phyloP scores from a whole-genome alignment of 2,113 vertebrate genomes.

The Amphiprion ocellaris region DNA sequence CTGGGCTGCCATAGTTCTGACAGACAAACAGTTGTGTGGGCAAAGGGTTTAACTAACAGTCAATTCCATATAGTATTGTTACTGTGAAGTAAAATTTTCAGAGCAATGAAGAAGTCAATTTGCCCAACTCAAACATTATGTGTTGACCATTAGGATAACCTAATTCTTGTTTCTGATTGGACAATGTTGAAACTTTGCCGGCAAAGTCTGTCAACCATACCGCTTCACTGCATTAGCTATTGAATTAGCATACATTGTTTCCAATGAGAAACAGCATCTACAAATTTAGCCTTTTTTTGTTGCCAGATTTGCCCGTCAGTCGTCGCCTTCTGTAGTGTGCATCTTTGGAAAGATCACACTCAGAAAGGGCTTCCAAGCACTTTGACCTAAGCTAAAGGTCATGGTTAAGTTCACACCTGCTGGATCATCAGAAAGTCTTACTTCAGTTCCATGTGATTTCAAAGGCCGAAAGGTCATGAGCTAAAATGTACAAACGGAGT shows the following conservation, averaged over 20 bases:
- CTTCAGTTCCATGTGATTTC: neutral
- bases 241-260: neutral
- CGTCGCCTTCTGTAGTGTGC: neutral
- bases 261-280: neutral
- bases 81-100: neutral
- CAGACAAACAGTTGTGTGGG: neutral
- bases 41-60: neutral
- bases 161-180: too few relatives aligned
- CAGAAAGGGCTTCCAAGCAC: conserved; percentile 21
- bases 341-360: conserved; percentile 35
- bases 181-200: too few relatives aligned
- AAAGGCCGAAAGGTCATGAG: conserved; percentile 34
- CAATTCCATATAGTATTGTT: neutral
- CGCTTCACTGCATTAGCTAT: too few relatives aligned
- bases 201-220: too few relatives aligned
- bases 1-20: too few relatives aligned
- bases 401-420: conserved; percentile 16
- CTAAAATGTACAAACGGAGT: neutral
- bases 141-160: neutral
- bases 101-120: conserved; percentile 30
- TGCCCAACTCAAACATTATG: neutral
- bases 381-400: conserved; percentile 43
- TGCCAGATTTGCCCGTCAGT: neutral
- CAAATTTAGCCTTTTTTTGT: neutral
- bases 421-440: conserved; percentile 11